phyloP scores from a whole-genome alignment of 2,888 invertebrate species.

The Caenorhabditis auriculariae region DNA sequence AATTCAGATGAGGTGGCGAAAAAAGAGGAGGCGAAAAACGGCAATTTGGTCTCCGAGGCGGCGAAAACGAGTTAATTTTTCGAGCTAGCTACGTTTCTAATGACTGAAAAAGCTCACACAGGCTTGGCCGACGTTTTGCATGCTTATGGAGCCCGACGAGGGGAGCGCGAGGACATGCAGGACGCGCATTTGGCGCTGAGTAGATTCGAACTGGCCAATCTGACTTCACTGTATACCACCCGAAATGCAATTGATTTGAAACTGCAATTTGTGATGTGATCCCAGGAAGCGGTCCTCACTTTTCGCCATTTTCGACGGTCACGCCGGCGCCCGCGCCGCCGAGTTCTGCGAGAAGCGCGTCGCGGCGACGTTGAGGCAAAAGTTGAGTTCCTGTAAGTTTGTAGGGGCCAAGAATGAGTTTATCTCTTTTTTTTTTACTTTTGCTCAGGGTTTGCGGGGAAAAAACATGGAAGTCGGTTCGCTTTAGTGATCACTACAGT shows the following conservation, averaged over 20 bases:
- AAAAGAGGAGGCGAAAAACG: too few relatives aligned
- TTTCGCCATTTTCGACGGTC: slow-evolving; percentile 69
- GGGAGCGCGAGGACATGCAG: slow-evolving; percentile 69
- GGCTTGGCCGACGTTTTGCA: too few relatives aligned
- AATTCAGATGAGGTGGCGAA: too few relatives aligned
- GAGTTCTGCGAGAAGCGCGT: slow-evolving; percentile 64
- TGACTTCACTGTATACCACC: neutral
- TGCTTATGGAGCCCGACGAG: slow-evolving; percentile 57
- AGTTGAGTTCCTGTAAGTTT: slow-evolving; percentile 60
- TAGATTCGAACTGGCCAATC: slow-evolving; percentile 50
- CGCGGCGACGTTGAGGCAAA: slow-evolving; percentile 63
- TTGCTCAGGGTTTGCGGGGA: too few relatives aligned
- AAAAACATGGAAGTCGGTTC: too few relatives aligned
- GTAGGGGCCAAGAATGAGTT: too few relatives aligned
- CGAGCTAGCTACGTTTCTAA: too few relatives aligned
- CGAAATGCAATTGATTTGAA: neutral
- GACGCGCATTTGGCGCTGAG: slow-evolving; percentile 66
- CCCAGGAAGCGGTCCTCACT: slow-evolving; percentile 60
- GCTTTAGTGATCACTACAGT: too few relatives aligned
- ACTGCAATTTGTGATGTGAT: neutral
- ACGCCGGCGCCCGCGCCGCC: slow-evolving; percentile 67
- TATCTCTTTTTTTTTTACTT: too few relatives aligned
- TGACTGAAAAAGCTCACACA: too few relatives aligned
- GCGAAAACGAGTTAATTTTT: too few relatives aligned
- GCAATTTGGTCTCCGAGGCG: too few relatives aligned